These are phyloP conservation scores for Potorous gilbertii DNA, from an alignment of 2,797 vertebrate species.

Conservation along the genomic window DNA sequence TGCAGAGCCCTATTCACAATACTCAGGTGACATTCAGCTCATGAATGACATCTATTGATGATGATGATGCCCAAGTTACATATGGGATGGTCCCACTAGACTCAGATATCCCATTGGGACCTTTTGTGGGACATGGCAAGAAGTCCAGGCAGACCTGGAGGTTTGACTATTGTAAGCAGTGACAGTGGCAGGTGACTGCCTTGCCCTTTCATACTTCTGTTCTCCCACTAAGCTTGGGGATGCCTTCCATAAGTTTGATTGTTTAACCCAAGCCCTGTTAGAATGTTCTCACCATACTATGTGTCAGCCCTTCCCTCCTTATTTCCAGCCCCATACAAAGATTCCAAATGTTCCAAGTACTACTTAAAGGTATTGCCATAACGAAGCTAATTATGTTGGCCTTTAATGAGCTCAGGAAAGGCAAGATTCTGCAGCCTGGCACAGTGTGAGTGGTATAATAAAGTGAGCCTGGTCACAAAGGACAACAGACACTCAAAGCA, in stretches of 20 bases:
- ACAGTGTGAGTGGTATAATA: neutral
- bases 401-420: neutral
- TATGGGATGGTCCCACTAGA: neutral
- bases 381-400: neutral
- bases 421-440: neutral
- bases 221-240: neutral
- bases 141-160: neutral
- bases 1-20: neutral
- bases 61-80: neutral
- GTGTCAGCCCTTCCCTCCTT: neutral
- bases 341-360: neutral
- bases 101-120: neutral
- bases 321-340: neutral
- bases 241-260: neutral
- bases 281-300: neutral
- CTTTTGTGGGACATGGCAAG: neutral
- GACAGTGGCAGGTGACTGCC: neutral
- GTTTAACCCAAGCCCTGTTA: neutral
- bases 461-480: neutral
- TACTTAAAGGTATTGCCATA: neutral
- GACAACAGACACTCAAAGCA: neutral
- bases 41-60: neutral
- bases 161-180: neutral
- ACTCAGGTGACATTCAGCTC: neutral
- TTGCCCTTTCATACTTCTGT: neutral